Conservation (phyloP, 2,888 invertebrate species). For the Itoplectis maculator region DNA sequence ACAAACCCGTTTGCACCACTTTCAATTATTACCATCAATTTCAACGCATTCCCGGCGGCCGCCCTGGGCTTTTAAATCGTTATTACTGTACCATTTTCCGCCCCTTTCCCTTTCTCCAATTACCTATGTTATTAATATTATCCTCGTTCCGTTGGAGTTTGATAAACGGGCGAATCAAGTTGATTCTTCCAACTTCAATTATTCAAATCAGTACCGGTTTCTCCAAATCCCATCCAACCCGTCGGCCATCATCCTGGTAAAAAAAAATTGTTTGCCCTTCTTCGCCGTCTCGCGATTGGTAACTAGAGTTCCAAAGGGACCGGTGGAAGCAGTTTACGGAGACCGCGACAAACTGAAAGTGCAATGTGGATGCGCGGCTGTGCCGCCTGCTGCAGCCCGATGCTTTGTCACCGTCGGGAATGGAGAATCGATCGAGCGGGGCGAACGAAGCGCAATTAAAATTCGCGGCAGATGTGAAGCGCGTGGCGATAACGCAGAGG, state of each 20-base stretch:
- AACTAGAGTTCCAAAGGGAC: not conserved
- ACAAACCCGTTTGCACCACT: not conserved
- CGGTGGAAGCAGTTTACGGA: not conserved
- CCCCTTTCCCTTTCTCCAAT: too few species aligned
- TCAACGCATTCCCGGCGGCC: not conserved
- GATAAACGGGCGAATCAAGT: too few species aligned
- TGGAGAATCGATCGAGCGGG: constrained; percentile 8
- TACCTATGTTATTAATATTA: too few species aligned
- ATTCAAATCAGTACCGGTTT: too few species aligned
- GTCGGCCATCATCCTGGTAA: too few species aligned
- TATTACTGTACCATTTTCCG: too few species aligned
- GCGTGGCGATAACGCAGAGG: constrained; percentile 44
- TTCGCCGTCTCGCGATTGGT: not conserved
- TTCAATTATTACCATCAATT: not conserved
- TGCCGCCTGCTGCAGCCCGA: not conserved
- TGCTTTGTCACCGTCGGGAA: not conserved
- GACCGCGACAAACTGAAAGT: not conserved
- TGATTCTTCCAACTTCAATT: too few species aligned
- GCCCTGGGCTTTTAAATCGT: too few species aligned
- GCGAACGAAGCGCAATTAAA: constrained; percentile 49
- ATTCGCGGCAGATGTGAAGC: constrained; percentile 30
- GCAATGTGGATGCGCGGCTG: not conserved
- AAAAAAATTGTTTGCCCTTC: too few species aligned
- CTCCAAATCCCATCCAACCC: too few species aligned
- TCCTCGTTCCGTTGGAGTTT: too few species aligned